Percentiles rank a stretch among this genome's conserved stretches.
Conservation (phyloP, 1,140 invertebrate genomes). For the Andricus grossulariae region DNA sequence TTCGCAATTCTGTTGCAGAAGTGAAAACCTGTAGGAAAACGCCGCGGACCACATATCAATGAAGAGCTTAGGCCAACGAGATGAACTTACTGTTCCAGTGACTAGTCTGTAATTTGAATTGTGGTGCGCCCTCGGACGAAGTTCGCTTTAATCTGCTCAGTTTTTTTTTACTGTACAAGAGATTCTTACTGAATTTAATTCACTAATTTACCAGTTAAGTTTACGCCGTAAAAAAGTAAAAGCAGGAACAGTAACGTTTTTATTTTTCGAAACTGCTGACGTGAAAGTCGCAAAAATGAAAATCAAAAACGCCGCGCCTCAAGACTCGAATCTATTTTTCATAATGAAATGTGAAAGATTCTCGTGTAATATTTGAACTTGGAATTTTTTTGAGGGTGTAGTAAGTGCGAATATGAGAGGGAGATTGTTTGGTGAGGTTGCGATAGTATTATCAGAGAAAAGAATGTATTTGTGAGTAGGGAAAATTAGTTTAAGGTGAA, state of each 20-base stretch:
- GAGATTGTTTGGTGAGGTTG: not conserved
- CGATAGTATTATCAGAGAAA: not conserved
- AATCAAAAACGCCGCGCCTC: too few species aligned
- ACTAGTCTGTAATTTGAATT: constrained; percentile 63
- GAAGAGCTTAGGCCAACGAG: constrained; percentile 56
- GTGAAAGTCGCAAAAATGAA: too few species aligned
- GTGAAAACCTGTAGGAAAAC: constrained; percentile 65
- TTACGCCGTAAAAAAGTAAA: too few species aligned
- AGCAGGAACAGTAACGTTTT: too few species aligned
- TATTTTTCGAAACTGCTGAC: too few species aligned
- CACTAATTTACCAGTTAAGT: too few species aligned
- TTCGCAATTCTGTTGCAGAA: constrained; percentile 54
- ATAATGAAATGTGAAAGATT: constrained; percentile 24
- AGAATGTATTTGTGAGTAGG: not conserved
- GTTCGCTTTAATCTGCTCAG: constrained; percentile 29
- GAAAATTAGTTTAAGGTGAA: not conserved
- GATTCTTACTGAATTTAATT: too few species aligned
- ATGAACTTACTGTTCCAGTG: constrained; percentile 59
- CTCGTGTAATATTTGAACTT: not conserved
- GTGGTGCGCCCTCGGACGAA: constrained; percentile 67
- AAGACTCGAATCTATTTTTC: constrained; percentile 12
- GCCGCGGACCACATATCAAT: constrained; percentile 68
- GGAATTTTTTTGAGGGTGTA: too few species aligned
- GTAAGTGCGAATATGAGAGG: not conserved
- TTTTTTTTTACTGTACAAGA: too few species aligned